phyloP scores from a whole-genome alignment of 2,113 vertebrate genomes.

The Hucho hucho region DNA sequence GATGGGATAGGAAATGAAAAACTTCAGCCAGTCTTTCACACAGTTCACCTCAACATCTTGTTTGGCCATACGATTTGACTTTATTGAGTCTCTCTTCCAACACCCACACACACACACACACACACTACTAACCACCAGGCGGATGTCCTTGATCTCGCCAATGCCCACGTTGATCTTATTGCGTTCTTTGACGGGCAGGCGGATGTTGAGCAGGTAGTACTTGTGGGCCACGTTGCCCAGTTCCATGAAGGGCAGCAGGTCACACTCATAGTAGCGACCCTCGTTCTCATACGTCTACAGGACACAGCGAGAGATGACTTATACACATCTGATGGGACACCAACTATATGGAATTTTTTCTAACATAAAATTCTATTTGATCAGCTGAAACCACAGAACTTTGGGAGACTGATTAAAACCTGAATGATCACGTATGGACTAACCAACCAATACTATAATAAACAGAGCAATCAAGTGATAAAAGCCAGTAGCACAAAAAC shows the following conservation, averaged over 20 bases:
- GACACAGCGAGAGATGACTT: constrained; percentile 7
- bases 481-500: too few species aligned
- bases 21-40: not conserved
- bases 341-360: not conserved
- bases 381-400: not conserved
- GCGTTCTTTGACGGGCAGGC: constrained; percentile 88
- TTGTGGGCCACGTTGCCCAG: constrained; percentile 92
- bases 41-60: not conserved
- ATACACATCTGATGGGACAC: not conserved
- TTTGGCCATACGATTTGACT: too few species aligned
- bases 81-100: not conserved
- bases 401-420: too few species aligned
- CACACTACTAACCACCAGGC: constrained; percentile 81
- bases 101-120: not conserved
- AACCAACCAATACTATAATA: too few species aligned
- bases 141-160: constrained; percentile 92
- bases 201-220: constrained; percentile 95
- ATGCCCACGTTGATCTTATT: constrained; percentile 92
- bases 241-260: constrained; percentile 94
- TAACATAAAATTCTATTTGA: not conserved
- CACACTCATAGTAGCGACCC: constrained; percentile 91
- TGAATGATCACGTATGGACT: too few species aligned
- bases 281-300: constrained; percentile 83
- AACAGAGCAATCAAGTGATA: too few species aligned
- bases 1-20: not conserved